Evolutionary conservation across 1,140 invertebrate species (phyloP).

Genomic region (Hycleus phaleratus): DNA sequence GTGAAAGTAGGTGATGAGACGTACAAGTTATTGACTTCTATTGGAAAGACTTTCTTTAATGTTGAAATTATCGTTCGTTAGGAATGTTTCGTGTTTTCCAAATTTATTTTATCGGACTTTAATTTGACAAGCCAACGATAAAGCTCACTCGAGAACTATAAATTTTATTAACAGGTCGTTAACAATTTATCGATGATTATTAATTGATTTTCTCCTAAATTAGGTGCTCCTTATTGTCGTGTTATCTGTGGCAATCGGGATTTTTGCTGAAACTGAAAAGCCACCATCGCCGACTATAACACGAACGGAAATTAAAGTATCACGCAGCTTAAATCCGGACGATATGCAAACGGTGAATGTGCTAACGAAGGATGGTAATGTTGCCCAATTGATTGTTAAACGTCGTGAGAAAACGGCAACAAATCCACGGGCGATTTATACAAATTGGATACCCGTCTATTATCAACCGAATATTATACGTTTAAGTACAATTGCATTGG

Average conservation of each 20-base stretch:
- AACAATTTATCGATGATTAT: too few species aligned
- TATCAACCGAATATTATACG: constrained; percentile 28
- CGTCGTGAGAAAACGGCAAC: constrained; percentile 47
- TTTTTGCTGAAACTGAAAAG: constrained; percentile 17
- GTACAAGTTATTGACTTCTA: constrained; percentile 14
- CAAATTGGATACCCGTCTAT: constrained; percentile 36
- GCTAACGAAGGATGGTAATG: constrained; percentile 60
- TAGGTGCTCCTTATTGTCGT: constrained; percentile 4
- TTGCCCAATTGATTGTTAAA: constrained; percentile 70
- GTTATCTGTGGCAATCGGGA: neutral
- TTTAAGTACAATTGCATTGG: constrained; percentile 27
- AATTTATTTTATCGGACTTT: too few species aligned
- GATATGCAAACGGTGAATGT: constrained; percentile 68
- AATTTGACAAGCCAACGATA: too few species aligned
- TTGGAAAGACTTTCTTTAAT: constrained; percentile 10
- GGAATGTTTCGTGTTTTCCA: neutral
- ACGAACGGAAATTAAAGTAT: constrained; percentile 67
- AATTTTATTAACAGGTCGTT: too few species aligned
- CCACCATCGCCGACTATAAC: constrained; percentile 41
- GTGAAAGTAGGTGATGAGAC: constrained; percentile 23
- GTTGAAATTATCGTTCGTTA: constrained; percentile 1
- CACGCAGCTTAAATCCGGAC: constrained; percentile 64
- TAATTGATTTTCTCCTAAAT: too few species aligned
- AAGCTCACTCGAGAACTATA: too few species aligned
- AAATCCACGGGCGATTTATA: constrained; percentile 20